Evolutionary conservation across 2,113 vertebrate genomes (phyloP).

Genomic region (Antennarius striatus): DNA sequence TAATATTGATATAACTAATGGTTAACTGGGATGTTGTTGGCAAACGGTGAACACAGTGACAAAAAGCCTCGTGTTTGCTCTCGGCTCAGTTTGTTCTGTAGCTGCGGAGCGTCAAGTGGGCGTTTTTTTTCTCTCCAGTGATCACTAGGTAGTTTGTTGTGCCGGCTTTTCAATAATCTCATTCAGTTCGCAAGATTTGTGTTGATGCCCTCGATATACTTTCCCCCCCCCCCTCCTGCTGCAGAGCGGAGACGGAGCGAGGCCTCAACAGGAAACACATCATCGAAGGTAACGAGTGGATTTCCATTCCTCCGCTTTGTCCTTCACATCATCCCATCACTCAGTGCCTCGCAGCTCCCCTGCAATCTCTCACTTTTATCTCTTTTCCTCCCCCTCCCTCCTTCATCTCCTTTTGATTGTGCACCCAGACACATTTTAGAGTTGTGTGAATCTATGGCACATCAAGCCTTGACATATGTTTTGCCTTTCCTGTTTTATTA

Average conservation of each 20-base stretch:
- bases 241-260: conserved; percentile 94
- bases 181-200: not conserved
- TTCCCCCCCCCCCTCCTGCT: conserved; percentile 33
- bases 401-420: conserved; percentile 24
- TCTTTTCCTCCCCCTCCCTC: conserved; percentile 4
- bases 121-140: conserved; percentile 10
- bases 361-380: conserved; percentile 46
- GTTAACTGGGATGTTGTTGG: not conserved
- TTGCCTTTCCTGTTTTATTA: conserved; percentile 22
- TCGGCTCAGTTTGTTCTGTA: conserved; percentile 31
- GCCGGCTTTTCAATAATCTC: conserved; percentile 25
- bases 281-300: conserved; percentile 88
- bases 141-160: conserved; percentile 21
- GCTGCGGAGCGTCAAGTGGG: conserved; percentile 15
- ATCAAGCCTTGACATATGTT: conserved; percentile 7
- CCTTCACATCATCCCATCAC: conserved; percentile 57
- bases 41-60: conserved; percentile 8
- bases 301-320: conserved; percentile 45
- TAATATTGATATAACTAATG: not conserved
- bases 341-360: not conserved
- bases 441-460: not conserved
- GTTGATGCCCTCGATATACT: conserved; percentile 23
- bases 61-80: not conserved
- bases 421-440: conserved; percentile 25
- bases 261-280: conserved; percentile 97